Evolutionary conservation across 2,888 invertebrate species (phyloP), one percentile per base, ranked within the genome.

Genomic region (Pseudolycoriella hygida): DNA sequence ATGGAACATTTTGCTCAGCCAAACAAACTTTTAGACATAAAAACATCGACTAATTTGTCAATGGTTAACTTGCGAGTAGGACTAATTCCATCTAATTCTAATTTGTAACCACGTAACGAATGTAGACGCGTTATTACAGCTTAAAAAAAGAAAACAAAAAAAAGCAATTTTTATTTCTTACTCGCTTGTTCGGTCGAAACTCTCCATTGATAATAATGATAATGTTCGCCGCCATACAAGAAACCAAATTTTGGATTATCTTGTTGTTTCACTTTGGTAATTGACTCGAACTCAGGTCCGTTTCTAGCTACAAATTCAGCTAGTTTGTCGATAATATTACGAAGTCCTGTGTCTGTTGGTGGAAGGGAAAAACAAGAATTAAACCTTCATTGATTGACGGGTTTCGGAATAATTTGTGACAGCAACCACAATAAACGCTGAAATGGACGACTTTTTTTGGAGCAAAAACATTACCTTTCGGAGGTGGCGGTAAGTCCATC

Each of bases 211-310:
- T 98, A 98, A 68, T 97, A 97, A 66, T 85, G 87, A 69, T 82
- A 92, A 69, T 80, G 80, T 59, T 94, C 93, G 46, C 96, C 96
- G 53, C 94, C 94, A 68, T 90, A 96, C 49, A 98, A 74, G 70
- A 97, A 98, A 57, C 85, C 80, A 71, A 97, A 97, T 66, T 93
- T 93, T 3, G 93, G 90, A 67, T 98, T 97, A 61, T 89, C 90
- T 67, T 90, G 87, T 68, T 97, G 96, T 68, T 96, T 96, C 60
- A 87, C 87, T 73, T 96, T 96, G 49, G 96, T 96, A 85, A 96
- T 96, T 68, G 88, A 83, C 70, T 97, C 97, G 68, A 96, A 96
- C 64, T 96, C 96, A n/a, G 92, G 93, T 45, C 97, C 97, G 82
- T 96, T 97, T 67, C 94, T 72, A 48, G 97, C 97, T 53, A 98